Conservation (phyloP, 2,888 invertebrate genomes). For the Scaptomyza cyrtandrae region DNA sequence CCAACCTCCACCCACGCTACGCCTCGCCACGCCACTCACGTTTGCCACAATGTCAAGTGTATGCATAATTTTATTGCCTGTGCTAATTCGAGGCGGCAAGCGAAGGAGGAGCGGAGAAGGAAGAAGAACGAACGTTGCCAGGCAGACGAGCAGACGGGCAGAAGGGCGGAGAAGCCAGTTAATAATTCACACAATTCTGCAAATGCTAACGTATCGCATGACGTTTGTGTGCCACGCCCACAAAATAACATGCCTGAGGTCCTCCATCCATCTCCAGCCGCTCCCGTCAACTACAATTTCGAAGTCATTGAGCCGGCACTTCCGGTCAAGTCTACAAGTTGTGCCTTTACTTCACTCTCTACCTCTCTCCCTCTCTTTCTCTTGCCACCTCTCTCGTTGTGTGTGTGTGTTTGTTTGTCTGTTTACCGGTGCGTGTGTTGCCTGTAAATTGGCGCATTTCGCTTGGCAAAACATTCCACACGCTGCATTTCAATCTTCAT, state of each 20-base stretch:
- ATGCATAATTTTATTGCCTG: slow-evolving; percentile 66
- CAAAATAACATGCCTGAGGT: slow-evolving; percentile 26
- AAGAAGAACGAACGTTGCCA: background rate
- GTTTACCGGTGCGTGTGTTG: slow-evolving; percentile 57
- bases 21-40: too few species aligned
- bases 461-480: slow-evolving; percentile 54
- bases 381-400: background rate
- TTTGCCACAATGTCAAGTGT: slow-evolving; percentile 56
- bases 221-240: slow-evolving; percentile 43
- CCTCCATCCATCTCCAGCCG: background rate
- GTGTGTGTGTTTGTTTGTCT: slow-evolving; percentile 15
- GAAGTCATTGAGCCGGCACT: slow-evolving; percentile 27
- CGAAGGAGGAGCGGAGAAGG: background rate
- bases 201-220: slow-evolving; percentile 39
- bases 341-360: background rate
- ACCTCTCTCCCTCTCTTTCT: background rate
- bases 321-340: slow-evolving; percentile 43
- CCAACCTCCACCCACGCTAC: background rate
- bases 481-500: slow-evolving; percentile 69
- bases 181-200: slow-evolving; percentile 62
- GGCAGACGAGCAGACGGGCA: background rate
- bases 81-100: slow-evolving; percentile 50
- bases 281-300: background rate
- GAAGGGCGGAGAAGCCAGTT: slow-evolving; percentile 29
- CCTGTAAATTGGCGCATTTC: slow-evolving; percentile 65